Base-by-base conservation (phyloP, 2,113 vertebrate genomes). In the Todiramphus chloris region DNA sequence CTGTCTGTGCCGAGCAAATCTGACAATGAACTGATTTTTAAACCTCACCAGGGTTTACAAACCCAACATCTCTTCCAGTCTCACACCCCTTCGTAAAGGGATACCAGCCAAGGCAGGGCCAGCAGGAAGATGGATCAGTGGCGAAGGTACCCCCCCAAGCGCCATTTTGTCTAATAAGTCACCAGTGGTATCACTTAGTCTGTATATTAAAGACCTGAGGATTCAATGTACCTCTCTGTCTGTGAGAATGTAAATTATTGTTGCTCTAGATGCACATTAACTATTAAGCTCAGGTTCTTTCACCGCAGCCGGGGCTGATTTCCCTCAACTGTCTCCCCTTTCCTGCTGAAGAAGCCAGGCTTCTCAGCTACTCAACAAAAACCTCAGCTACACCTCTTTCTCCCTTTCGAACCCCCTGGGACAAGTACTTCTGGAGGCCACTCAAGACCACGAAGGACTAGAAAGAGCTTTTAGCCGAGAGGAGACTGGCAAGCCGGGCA, bases 401-500 rank as follows among this genome's bases (percentile, higher is more conserved):
- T 8, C 15, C 20, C 15, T 4, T 68, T 44, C 58, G 44, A 33
- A 80, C 18, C 3, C 23, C 31, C 24, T 15, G 13, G 5, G 16
- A 27, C 6, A 58, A 20, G 6, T 13, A 68, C 7, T 82, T 86
- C 33, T 27, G 64, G 11, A 3, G 4, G 13, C 20, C 13, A 11
- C 3, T 41, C n/a, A 70, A 67, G 30, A 18, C 7, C 35, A 12
- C 1, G 11, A 48, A 78, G 28, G 21, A 11, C 82, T 72, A 56
- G 23, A 43, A 16, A 9, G 11, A 33, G 12, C 20, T 6, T 37
- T 37, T 37, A 37, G 37, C 37, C 37, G 16, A 7, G 9, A 35
- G 13, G 6, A 6, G 37, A 30, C 4, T 4, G 4, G 9, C 1
- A 48, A 53, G 35, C 11, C 39, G 3, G 0, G 8, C 0, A 4